Evolutionary conservation across 2,888 invertebrate species (phyloP), one percentile per base, ranked within the genome.

Genomic region (Dynastes hyllus): DNA sequence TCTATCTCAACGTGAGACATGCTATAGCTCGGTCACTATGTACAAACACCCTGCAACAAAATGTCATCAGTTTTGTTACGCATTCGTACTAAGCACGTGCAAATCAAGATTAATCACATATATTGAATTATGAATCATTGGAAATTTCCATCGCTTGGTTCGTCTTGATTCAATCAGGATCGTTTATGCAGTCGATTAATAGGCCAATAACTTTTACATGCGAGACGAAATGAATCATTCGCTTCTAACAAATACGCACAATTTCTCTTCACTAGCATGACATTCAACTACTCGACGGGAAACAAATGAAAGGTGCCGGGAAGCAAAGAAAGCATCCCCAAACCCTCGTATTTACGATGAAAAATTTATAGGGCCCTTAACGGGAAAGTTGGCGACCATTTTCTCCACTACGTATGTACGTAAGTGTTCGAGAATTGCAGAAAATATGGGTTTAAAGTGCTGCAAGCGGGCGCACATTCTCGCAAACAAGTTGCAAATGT

Each of bases 401-500:
- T 45, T 45, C 11, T 45, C 8, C 11, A 8, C 8, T 45, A 45
- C 2, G 8, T 2, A 2, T 40, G 9, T 6, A 32, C 32, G 4
- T 37, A 37, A 37, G 45, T 45, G 45, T 45, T 11, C 9, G 45
- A 45, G 45, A 9, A 45, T 8, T 8, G 45, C 8, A 45, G 45
- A 58, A 58, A 58, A 58, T 22, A 58, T 58, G 13, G 13, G 13
- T 29, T 8, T 5, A 63, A 63, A 29, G 29, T 32, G 63, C 63
- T 63, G 13, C 27, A 9, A 32, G 32, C 63, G 63, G 13, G 63
- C 32, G 63, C 29, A 13, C 63, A 13, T 63, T 63, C 63, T 63
- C 63, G 63, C 63, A 63, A 29, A 13, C 63, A 29, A 63, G 63
- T 63, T 63, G 63, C 63, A 63, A 63, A n/a, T 63, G 63, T 63